A percentile compares a stretch with the other conserved stretches of the same genome.
These are phyloP conservation scores for Gopherus evgoodei DNA, from an alignment of 2,113 vertebrate species.

Conservation along the genomic window DNA sequence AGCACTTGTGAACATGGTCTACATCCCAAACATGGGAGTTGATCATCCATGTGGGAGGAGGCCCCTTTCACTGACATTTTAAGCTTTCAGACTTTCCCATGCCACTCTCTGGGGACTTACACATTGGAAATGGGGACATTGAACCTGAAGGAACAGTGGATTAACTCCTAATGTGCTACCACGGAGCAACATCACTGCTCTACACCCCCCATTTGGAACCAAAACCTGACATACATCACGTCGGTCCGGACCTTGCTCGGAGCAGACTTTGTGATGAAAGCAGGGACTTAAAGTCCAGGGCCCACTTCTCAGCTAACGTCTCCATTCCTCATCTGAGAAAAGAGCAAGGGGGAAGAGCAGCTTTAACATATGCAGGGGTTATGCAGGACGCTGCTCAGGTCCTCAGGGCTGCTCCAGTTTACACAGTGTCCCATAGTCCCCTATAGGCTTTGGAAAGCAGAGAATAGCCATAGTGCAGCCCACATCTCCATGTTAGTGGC, in stretches of 20 bases:
- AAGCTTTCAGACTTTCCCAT: not conserved
- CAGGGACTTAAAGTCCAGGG: not conserved
- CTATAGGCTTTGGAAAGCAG: not conserved
- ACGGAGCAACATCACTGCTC: not conserved
- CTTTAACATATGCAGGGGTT: not conserved
- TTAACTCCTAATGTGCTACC: not conserved
- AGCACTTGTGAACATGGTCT: not conserved
- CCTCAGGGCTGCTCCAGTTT: not conserved
- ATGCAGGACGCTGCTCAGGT: not conserved
- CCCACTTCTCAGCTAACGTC: not conserved
- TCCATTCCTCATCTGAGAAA: not conserved
- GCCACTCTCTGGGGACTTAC: not conserved
- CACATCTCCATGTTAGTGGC: not conserved
- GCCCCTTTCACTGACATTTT: no score
- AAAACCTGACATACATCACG: not conserved
- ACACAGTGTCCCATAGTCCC: not conserved
- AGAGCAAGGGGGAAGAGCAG: not conserved
- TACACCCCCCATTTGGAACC: no score
- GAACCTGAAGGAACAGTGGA: not conserved
- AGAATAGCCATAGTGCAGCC: not conserved
- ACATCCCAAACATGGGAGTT: no score
- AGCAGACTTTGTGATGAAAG: rapidly evolving
- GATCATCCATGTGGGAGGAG: not conserved
- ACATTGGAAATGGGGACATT: not conserved
- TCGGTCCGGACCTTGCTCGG: no score